A percentile compares a stretch with the other conserved stretches of the same genome.
These are phyloP conservation scores for Calyptomena viridis DNA, from an alignment of 2,113 vertebrate genomes.

Conservation along the genomic window DNA sequence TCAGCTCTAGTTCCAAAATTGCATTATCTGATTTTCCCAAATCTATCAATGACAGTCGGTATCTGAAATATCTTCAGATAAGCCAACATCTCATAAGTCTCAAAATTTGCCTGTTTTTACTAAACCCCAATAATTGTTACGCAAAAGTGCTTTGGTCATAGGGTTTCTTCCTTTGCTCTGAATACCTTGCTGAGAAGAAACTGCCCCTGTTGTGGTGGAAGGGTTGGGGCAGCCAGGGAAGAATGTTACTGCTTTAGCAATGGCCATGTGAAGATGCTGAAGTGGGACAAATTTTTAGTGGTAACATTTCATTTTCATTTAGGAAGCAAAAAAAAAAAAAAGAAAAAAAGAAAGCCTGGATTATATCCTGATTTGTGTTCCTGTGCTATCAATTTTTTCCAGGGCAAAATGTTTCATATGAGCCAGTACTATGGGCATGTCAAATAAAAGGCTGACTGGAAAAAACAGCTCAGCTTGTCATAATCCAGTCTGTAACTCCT, in stretches of 20 bases:
- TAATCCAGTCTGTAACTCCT: not conserved
- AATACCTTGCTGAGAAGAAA: not conserved
- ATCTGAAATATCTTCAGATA: not conserved
- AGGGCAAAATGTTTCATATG: not conserved
- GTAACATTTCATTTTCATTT: not conserved
- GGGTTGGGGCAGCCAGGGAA: not conserved
- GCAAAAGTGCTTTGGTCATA: not conserved
- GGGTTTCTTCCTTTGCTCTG: not conserved
- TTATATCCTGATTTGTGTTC: not conserved
- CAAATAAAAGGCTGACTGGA: not conserved
- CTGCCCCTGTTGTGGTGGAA: not conserved
- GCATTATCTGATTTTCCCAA: not conserved
- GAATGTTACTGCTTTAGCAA: not conserved
- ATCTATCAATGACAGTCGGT: not conserved
- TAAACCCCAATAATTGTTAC: not conserved
- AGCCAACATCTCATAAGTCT: not conserved
- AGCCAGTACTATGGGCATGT: not conserved
- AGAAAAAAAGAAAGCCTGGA: not conserved
- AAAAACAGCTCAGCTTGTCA: not conserved
- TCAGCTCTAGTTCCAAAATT: not conserved
- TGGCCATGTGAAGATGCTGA: not conserved
- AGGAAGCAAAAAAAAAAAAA: no score
- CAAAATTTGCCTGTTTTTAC: not conserved
- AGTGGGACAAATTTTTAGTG: not conserved
- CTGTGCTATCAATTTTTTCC: not conserved